Conservation (phyloP, 1,140 invertebrate species). For the Branchinecta lindahli region DNA sequence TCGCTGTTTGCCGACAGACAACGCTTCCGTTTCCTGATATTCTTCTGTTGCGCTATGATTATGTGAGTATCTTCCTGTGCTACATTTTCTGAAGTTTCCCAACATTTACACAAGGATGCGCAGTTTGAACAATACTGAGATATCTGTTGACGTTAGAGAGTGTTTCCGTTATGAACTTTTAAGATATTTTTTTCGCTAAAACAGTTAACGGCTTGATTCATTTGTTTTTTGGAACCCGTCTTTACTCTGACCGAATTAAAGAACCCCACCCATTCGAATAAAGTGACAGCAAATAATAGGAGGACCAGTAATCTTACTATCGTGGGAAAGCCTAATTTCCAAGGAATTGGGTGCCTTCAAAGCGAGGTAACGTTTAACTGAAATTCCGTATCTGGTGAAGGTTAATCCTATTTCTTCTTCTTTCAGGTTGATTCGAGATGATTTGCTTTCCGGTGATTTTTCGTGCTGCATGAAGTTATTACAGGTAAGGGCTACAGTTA, state of each 20-base stretch:
- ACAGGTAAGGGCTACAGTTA: slow-evolving; percentile 37
- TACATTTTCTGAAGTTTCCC: too few relatives aligned
- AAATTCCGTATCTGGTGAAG: too few relatives aligned
- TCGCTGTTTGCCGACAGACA: slow-evolving; percentile 75
- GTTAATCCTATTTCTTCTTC: not conserved
- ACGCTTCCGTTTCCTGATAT: slow-evolving; percentile 75
- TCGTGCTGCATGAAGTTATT: slow-evolving; percentile 81
- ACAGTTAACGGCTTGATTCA: too few relatives aligned
- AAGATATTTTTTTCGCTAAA: too few relatives aligned
- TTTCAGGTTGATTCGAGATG: slow-evolving; percentile 42
- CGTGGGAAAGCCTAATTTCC: not conserved
- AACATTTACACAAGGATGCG: too few relatives aligned
- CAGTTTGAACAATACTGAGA: too few relatives aligned
- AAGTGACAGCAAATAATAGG: not conserved
- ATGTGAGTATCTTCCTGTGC: slow-evolving; percentile 48
- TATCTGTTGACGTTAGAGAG: too few relatives aligned
- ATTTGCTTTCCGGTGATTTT: slow-evolving; percentile 71
- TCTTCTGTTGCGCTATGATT: slow-evolving; percentile 91
- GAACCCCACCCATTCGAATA: not conserved
- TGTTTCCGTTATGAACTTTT: too few relatives aligned
- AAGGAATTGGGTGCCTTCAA: too few relatives aligned
- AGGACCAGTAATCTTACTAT: not conserved
- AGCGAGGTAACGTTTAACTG: too few relatives aligned
- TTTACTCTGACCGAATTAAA: too few relatives aligned
- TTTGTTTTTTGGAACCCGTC: too few relatives aligned